phyloP scores from a whole-genome alignment of 2,113 vertebrate species.

The Lathamus discolor region DNA sequence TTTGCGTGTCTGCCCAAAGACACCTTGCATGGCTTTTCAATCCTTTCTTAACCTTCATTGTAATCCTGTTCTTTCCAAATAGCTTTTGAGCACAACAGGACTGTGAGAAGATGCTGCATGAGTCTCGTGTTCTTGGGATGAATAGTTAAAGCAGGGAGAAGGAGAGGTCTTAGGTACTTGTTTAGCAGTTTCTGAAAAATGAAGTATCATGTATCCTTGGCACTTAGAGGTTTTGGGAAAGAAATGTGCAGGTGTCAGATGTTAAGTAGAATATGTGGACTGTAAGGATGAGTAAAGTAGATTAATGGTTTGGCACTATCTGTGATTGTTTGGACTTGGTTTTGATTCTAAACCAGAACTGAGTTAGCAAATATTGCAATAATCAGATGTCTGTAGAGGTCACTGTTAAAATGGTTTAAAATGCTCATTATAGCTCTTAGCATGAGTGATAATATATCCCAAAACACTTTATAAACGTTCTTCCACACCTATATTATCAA shows the following conservation, averaged over 20 bases:
- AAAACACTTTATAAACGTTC: slow-evolving; percentile 30
- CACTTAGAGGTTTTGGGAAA: not conserved
- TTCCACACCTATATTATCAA: slow-evolving; percentile 49
- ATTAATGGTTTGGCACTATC: not conserved
- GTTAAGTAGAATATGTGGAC: not conserved
- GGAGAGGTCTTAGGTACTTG: not conserved
- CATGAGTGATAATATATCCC: not conserved
- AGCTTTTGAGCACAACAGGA: not conserved
- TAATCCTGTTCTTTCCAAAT: not conserved
- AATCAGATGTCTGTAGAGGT: slow-evolving; percentile 15
- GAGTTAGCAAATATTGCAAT: not conserved
- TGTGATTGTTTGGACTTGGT: not conserved
- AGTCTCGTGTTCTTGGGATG: not conserved
- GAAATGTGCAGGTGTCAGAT: not conserved
- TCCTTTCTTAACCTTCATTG: not conserved
- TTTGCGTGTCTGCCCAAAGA: not conserved
- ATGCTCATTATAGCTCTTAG: slow-evolving; percentile 34
- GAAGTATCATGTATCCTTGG: not conserved
- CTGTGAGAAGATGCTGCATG: not conserved
- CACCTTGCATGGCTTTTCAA: not conserved
- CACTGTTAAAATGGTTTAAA: slow-evolving; percentile 35
- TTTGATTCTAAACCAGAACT: not conserved
- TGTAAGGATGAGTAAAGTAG: not conserved
- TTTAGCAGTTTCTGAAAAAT: not conserved
- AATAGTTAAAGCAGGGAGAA: not conserved